Percentiles rank a stretch among this genome's conserved stretches.
Conservation (phyloP, 2,797 vertebrate genomes). For the Alfaro cultratus region DNA sequence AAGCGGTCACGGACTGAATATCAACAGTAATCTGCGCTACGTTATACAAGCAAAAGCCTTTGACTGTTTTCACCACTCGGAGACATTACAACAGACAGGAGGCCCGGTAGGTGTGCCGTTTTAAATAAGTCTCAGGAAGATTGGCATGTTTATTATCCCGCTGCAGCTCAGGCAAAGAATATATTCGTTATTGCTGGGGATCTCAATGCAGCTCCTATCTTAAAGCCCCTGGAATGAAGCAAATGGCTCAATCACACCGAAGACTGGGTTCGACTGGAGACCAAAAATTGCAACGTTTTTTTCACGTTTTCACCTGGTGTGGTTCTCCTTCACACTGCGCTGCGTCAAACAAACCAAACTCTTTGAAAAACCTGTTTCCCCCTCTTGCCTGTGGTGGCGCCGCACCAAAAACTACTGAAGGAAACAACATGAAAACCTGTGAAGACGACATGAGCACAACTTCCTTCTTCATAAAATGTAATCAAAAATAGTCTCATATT, state of each 20-base stretch:
- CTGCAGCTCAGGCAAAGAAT: neutral
- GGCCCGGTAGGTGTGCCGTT: neutral
- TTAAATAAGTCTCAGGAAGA: neutral
- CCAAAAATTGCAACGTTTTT: too few species aligned
- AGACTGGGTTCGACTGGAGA: too few species aligned
- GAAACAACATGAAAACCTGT: too few species aligned
- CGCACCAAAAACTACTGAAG: too few species aligned
- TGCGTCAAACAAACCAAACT: too few species aligned
- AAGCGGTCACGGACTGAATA: conserved; percentile 36
- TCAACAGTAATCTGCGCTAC: conserved; percentile 30
- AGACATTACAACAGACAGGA: neutral
- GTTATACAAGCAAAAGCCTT: conserved; percentile 13
- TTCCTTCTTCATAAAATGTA: too few species aligned
- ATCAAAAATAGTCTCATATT: too few species aligned
- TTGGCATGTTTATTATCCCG: neutral
- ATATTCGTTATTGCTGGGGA: neutral
- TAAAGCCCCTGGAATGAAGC: neutral
- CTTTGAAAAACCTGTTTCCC: too few species aligned
- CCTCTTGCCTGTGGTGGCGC: too few species aligned
- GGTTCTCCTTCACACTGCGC: too few species aligned
- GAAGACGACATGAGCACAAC: too few species aligned
- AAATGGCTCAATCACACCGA: neutral
- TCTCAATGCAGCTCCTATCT: neutral
- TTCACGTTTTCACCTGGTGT: too few species aligned
- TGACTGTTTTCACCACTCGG: neutral